Evolutionary conservation across 2,888 invertebrate genomes (phyloP).

Genomic region (Acholoe squamosa): DNA sequence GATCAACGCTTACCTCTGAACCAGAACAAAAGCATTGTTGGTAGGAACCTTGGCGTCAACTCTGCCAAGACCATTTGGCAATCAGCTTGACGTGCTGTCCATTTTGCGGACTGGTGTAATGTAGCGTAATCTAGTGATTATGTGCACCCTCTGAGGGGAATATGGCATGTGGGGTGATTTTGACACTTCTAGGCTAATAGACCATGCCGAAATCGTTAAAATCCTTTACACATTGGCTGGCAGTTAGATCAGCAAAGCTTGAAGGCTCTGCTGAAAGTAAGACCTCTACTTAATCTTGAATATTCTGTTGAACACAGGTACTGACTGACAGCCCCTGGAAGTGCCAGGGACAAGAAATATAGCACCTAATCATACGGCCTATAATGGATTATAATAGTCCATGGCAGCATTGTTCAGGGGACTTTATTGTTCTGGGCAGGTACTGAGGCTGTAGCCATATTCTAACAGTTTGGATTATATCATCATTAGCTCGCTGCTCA

Average conservation of each 20-base stretch:
- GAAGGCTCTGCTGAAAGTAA: background rate
- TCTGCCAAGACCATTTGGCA: background rate
- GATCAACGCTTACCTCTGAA: background rate
- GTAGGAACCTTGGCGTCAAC: background rate
- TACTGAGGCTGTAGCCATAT: too few relatives aligned
- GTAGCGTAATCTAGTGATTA: constrained; percentile 6
- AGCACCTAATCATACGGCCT: too few relatives aligned
- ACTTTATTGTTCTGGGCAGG: too few relatives aligned
- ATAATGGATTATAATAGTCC: too few relatives aligned
- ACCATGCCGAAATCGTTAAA: background rate
- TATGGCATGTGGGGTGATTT: background rate
- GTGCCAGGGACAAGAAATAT: too few relatives aligned
- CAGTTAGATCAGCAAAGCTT: background rate
- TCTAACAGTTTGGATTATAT: too few relatives aligned
- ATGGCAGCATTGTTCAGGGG: too few relatives aligned
- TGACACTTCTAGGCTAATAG: constrained; percentile 4
- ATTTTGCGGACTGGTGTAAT: background rate
- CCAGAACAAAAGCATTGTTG: constrained; percentile 25
- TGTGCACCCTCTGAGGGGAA: background rate
- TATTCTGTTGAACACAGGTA: background rate
- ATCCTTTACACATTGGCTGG: background rate
- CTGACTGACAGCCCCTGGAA: background rate
- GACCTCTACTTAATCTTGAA: background rate
- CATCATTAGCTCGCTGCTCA: too few relatives aligned
- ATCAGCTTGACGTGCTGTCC: background rate